Conservation (phyloP, 2,888 invertebrate species). For the Torymus tubicola region DNA sequence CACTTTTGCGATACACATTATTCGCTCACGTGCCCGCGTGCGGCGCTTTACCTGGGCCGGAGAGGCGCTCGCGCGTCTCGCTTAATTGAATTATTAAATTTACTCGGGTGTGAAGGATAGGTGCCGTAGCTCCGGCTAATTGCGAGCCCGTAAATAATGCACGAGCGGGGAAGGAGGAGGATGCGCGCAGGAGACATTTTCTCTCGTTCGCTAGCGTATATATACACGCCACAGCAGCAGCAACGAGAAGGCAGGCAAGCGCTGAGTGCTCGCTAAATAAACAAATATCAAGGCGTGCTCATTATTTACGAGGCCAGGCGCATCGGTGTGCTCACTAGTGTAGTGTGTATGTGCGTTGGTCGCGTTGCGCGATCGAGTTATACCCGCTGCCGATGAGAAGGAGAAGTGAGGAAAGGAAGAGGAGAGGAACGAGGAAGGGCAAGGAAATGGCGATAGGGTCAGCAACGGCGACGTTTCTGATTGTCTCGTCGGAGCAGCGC, state of each 20-base stretch:
- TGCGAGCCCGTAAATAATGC: constrained; percentile 72
- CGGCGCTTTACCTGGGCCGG: constrained; percentile 54
- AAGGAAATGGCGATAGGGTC: not conserved
- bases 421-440: constrained; percentile 10
- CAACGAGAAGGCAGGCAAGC: constrained; percentile 51
- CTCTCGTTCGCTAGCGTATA: constrained; percentile 20
- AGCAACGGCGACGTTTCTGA: not conserved
- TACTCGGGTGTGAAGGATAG: constrained; percentile 72
- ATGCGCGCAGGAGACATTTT: constrained; percentile 34
- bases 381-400: no score
- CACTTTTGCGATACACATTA: not conserved
- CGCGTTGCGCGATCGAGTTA: no score
- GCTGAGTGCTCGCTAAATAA: constrained; percentile 75
- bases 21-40: not conserved
- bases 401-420: no score
- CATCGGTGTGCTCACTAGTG: no score
- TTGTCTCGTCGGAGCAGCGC: no score
- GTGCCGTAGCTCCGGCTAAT: constrained; percentile 71
- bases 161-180: constrained; percentile 26
- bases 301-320: constrained; percentile 67
- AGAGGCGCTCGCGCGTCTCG: constrained; percentile 54
- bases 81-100: constrained; percentile 74
- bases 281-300: constrained; percentile 70
- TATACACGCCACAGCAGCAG: not conserved
- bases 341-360: no score